Evolutionary conservation across 2,888 invertebrate genomes (phyloP).

Genomic region (Eupithecia dodoneata): DNA sequence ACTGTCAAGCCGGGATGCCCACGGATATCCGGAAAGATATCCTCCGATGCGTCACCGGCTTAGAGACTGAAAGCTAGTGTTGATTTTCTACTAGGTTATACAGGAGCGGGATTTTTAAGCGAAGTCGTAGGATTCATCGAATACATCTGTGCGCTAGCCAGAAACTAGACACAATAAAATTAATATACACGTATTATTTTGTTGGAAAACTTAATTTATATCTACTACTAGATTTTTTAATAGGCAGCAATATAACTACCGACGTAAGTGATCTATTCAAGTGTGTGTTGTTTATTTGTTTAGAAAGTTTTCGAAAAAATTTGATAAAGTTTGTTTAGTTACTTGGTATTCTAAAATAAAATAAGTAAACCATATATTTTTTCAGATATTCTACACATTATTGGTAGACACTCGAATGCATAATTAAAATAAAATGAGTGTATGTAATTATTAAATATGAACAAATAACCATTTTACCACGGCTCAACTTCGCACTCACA

Average conservation of each 20-base stretch:
- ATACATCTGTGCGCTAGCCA: neutral
- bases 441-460: neutral
- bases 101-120: conserved; percentile 3
- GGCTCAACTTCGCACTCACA: neutral
- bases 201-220: neutral
- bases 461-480: neutral
- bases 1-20: conserved; percentile 66
- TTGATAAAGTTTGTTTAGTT: too few species aligned
- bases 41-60: conserved; percentile 73
- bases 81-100: conserved; percentile 19
- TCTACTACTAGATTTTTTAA: too few species aligned
- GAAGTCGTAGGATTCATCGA: neutral
- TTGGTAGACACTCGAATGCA: neutral
- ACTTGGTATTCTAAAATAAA: neutral
- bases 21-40: conserved; percentile 72
- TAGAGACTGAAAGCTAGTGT: conserved; percentile 30
- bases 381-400: neutral
- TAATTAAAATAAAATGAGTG: neutral
- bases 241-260: too few species aligned
- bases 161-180: neutral
- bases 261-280: too few species aligned
- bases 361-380: neutral
- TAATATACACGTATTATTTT: neutral
- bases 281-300: neutral
- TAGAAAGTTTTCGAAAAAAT: too few species aligned